Conservation (phyloP, 2,113 vertebrate species). For the Macquaria ambigua region DNA sequence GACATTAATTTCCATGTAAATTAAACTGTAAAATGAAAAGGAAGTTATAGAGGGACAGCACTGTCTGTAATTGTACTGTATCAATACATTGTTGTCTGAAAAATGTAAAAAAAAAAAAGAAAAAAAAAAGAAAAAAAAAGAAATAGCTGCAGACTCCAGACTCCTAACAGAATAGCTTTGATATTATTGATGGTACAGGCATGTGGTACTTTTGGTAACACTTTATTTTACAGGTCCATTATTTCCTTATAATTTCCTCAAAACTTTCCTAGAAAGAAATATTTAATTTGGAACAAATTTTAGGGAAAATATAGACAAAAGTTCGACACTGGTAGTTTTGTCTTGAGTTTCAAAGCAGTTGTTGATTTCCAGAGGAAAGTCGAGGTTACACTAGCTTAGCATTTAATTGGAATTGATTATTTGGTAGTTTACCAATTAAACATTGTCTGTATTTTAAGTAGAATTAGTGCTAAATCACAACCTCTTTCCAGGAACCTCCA, state of each 20-base stretch:
- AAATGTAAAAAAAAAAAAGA: slow-evolving; percentile 41
- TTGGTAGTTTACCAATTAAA: not conserved
- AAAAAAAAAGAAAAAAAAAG: not conserved
- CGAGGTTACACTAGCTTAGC: not conserved
- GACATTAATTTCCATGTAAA: slow-evolving; percentile 66
- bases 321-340: not conserved
- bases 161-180: slow-evolving; percentile 53
- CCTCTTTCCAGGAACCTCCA: not conserved
- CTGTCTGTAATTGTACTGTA: slow-evolving; percentile 68
- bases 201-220: slow-evolving; percentile 49
- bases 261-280: not conserved
- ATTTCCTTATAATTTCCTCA: slow-evolving; percentile 22
- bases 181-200: slow-evolving; percentile 59
- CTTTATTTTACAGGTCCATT: slow-evolving; percentile 40
- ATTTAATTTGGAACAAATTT: not conserved
- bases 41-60: slow-evolving; percentile 56
- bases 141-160: slow-evolving; percentile 45
- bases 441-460: not conserved
- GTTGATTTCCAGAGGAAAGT: not conserved
- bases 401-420: slow-evolving; percentile 14
- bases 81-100: slow-evolving; percentile 61
- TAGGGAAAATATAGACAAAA: not conserved
- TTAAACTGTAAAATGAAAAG: slow-evolving; percentile 59
- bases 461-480: not conserved
- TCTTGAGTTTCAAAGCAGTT: not conserved